Conservation (phyloP, 2,113 vertebrate genomes). For the Lepus timidus region DNA sequence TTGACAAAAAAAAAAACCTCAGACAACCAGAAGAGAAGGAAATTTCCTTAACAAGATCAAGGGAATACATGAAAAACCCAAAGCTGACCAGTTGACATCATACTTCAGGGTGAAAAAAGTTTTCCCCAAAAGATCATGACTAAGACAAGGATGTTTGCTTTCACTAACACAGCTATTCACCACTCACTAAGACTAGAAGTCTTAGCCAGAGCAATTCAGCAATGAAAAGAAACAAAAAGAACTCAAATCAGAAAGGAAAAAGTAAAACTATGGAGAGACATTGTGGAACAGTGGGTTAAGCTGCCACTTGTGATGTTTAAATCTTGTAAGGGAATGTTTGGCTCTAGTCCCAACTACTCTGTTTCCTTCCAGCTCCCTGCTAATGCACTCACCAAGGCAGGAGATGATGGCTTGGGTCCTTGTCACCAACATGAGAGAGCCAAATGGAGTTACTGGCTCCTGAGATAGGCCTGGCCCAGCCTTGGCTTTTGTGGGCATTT, state of each 20-base stretch:
- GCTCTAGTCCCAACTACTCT: no score
- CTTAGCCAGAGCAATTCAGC: slow-evolving; percentile 7
- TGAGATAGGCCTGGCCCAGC: no score
- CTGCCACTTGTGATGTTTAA: no score
- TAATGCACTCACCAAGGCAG: no score
- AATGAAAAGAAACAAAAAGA: slow-evolving; percentile 19
- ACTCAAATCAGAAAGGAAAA: background rate
- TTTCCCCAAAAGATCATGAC: slow-evolving; percentile 17
- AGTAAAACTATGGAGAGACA: background rate
- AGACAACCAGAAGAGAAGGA: slow-evolving; percentile 8
- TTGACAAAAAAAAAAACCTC: background rate
- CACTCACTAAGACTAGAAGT: background rate
- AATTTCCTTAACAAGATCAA: slow-evolving; percentile 43
- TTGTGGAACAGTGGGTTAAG: no score
- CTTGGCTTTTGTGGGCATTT: no score
- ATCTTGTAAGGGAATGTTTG: background rate
- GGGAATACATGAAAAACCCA: background rate
- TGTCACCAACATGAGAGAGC: no score
- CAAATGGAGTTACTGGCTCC: no score
- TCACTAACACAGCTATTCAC: background rate
- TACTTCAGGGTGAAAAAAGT: background rate
- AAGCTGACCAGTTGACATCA: background rate
- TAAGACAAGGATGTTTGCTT: slow-evolving; percentile 4
- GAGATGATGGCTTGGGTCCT: no score
- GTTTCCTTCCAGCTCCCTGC: no score